Conservation (phyloP, 2,888 invertebrate genomes). For the Scelioninae gen. 1 region DNA sequence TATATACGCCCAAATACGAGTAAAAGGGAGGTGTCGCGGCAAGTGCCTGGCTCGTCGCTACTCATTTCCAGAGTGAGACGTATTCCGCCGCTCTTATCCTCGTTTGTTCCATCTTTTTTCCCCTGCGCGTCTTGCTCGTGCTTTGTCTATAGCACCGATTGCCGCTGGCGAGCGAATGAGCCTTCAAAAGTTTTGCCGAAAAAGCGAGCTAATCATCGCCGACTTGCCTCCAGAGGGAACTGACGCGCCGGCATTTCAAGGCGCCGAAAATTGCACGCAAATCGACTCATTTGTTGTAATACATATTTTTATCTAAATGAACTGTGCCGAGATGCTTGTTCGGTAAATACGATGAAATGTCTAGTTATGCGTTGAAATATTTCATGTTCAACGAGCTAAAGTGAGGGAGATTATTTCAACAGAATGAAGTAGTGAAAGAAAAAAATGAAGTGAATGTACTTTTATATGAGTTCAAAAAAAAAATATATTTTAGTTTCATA, state of each 20-base stretch:
- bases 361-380: slow-evolving; percentile 46
- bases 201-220: slow-evolving; percentile 50
- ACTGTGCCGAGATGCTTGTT: slow-evolving; percentile 6
- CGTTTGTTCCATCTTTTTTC: slow-evolving; percentile 10
- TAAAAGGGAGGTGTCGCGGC: slow-evolving; percentile 63
- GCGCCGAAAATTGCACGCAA: slow-evolving; percentile 56
- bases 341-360: slow-evolving; percentile 15
- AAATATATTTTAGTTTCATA: too few relatives aligned
- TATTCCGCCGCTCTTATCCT: slow-evolving; percentile 8
- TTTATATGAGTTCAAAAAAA: too few relatives aligned
- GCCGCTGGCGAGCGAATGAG: slow-evolving; percentile 41
- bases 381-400: not conserved
- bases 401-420: not conserved
- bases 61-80: slow-evolving; percentile 60
- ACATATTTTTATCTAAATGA: slow-evolving; percentile 46
- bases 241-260: slow-evolving; percentile 11
- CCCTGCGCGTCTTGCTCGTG: slow-evolving; percentile 5
- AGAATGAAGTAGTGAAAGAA: too few relatives aligned
- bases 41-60: slow-evolving; percentile 58
- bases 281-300: slow-evolving; percentile 50
- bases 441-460: too few relatives aligned
- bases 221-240: not conserved
- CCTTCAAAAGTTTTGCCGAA: slow-evolving; percentile 51
- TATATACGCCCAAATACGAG: slow-evolving; percentile 51
- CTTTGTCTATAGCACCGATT: slow-evolving; percentile 45